Conservation (phyloP, 2,113 vertebrate species). For the Aptenodytes patagonicus region DNA sequence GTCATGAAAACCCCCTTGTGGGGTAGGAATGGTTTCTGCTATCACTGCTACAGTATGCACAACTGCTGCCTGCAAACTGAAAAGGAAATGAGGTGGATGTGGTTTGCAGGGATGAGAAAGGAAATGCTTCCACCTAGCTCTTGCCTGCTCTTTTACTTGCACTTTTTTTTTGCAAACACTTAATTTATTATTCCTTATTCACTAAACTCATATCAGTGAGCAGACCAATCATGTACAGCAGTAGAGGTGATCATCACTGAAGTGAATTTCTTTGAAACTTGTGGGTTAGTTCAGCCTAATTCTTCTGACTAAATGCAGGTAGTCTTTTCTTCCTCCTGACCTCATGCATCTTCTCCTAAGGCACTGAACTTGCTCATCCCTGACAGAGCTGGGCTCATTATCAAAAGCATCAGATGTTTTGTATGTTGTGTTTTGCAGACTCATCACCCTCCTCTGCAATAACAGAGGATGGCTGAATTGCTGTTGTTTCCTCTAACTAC, state of each 20-base stretch:
- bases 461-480: neutral
- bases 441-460: neutral
- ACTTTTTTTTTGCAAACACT: neutral
- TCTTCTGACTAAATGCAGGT: neutral
- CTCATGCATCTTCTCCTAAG: neutral
- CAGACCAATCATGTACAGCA: neutral
- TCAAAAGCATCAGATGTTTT: neutral
- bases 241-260: neutral
- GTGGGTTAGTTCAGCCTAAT: neutral
- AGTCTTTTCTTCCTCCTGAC: neutral
- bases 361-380: neutral
- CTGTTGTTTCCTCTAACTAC: neutral
- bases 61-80: neutral
- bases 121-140: neutral
- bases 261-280: neutral
- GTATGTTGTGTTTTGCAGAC: neutral
- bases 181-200: neutral
- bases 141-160: neutral
- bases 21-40: neutral
- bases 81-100: neutral
- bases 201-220: neutral
- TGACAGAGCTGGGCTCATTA: neutral
- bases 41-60: neutral
- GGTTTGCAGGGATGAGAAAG: neutral
- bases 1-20: neutral